Conservation (phyloP, 1,140 invertebrate species). For the Halictus rubicundus region DNA sequence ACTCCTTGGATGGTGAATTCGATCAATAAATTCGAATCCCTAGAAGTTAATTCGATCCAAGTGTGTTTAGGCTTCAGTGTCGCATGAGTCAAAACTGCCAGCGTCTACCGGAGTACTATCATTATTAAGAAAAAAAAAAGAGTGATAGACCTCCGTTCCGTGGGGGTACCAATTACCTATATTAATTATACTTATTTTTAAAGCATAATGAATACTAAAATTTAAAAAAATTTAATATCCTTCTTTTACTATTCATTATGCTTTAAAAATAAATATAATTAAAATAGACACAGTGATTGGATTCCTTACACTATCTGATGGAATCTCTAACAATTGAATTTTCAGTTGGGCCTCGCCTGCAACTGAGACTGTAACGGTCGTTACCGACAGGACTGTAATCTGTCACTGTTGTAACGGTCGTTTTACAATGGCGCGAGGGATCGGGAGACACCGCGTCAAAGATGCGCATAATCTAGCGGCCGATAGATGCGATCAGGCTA, state of each 20-base stretch:
- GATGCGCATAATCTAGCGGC: not conserved
- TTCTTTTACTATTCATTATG: no score
- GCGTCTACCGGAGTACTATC: no score
- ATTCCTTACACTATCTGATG: no score
- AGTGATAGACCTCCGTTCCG: no score
- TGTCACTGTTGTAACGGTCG: not conserved
- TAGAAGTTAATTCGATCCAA: slow-evolving; percentile 47
- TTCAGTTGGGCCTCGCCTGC: not conserved
- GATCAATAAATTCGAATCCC: slow-evolving; percentile 47
- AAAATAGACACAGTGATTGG: no score
- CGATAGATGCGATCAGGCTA: not conserved
- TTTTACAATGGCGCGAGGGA: not conserved
- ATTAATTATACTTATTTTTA: no score
- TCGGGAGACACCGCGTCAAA: not conserved
- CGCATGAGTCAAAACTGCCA: slow-evolving; percentile 38
- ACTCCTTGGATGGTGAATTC: slow-evolving; percentile 14
- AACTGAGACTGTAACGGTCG: not conserved
- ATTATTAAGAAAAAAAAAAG: not conserved
- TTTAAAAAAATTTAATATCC: no score
- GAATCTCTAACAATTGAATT: no score
- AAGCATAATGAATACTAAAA: no score
- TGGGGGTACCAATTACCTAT: no score
- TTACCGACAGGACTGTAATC: not conserved
- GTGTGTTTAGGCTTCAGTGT: slow-evolving; percentile 43
- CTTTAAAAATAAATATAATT: no score